Evolutionary conservation across 2,888 invertebrate species (phyloP), one percentile per base, ranked within the genome.

Genomic region (Lycophotia porphyrea): DNA sequence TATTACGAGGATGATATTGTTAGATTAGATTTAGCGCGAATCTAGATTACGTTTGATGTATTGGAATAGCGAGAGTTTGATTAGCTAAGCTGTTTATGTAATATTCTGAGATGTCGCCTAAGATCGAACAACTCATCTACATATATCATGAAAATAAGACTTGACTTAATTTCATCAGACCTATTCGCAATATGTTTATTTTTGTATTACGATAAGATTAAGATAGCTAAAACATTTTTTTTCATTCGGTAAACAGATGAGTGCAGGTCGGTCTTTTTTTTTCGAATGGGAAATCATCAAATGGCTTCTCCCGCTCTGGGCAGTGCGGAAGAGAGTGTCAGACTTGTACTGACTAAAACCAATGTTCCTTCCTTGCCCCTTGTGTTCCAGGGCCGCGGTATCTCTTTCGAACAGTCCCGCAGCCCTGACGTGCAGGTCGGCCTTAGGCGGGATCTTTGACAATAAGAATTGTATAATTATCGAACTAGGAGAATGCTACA

Each of bases 1-100:
- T 84, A 84, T 82, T 60, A 74, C 55, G 31, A 67, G 52, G 49
- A 74, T 76, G 78, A 77, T 83, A 71, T 66, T 85, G 76, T 78
- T n/a, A 39, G 71, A 84, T 71, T 42, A 82, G 68, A 71, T 76
- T 76, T 24, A 72, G 63, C 67, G 52, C 66, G n/a, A 66, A 52
- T 69, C 64, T 67, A 70, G 76, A 76, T 81, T 49, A 36, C 70
- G 44, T 47, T 76, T 81, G 81, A 84, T 70, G 71, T 58, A 70
- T 70, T 44, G 66, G 60, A 31, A 61, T 31, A 36, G 39, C 34
- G 31, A 39, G 47, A n/a, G 15, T 39, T n/a, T 42, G 63, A 63
- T 63, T 63, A 39, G 63, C n/a, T 42, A 39, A 39, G n/a, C 63
- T 39, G 39, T 63, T 24, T 39, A n/a, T 63, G n/a, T 63, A 7